phyloP scores from a whole-genome alignment of 2,888 invertebrate genomes.

The Toxonevra muliebris region DNA sequence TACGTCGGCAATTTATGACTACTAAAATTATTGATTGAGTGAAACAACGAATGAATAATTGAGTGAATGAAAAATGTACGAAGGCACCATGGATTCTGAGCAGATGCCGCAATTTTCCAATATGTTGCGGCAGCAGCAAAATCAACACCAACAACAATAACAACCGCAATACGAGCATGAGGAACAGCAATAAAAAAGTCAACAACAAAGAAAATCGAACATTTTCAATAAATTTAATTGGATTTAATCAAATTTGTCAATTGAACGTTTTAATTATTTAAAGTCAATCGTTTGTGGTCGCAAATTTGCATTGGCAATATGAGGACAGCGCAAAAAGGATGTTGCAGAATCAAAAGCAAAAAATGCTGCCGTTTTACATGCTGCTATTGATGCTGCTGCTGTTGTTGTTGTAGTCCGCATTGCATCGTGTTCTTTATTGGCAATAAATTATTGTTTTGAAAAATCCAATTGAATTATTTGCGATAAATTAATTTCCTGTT shows the following conservation, averaged over 20 bases:
- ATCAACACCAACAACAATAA: too few species aligned
- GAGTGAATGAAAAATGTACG: too few species aligned
- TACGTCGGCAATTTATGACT: too few species aligned
- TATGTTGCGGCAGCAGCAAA: too few species aligned
- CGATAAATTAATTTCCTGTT: slow-evolving; percentile 53
- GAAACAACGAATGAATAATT: too few species aligned
- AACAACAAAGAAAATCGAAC: too few species aligned
- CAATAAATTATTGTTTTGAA: slow-evolving; percentile 49
- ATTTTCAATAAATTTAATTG: slow-evolving; percentile 47
- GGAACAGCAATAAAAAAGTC: too few species aligned
- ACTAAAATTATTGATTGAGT: too few species aligned
- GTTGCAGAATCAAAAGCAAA: slow-evolving; percentile 11
- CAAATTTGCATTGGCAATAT: slow-evolving; percentile 10
- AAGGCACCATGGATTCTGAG: too few species aligned
- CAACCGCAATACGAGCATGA: too few species aligned
- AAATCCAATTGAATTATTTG: slow-evolving; percentile 54
- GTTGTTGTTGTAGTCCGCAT: not conserved
- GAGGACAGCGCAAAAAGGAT: not conserved
- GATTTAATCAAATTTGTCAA: slow-evolving; percentile 59
- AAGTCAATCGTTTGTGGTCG: slow-evolving; percentile 56
- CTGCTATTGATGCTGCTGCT: not conserved
- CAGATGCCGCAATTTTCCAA: too few species aligned
- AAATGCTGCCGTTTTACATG: too few species aligned
- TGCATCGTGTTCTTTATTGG: slow-evolving; percentile 30
- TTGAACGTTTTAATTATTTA: slow-evolving; percentile 58